Evolutionary conservation across 1,140 invertebrate species (phyloP).

Genomic region (Pristionchus pacificus): DNA sequence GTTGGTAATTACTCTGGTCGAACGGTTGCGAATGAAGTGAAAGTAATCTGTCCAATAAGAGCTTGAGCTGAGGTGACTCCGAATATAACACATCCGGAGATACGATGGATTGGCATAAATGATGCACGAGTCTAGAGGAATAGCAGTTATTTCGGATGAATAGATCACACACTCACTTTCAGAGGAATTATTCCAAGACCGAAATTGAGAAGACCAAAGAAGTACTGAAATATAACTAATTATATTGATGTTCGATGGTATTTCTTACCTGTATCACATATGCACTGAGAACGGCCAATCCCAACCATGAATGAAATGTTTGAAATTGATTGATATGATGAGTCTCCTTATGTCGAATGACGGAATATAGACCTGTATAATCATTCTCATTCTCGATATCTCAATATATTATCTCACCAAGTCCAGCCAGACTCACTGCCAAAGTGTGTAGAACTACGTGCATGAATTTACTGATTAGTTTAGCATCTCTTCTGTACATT

Average conservation of each 20-base stretch:
- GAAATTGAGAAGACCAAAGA: not conserved
- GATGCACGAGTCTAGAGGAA: not conserved
- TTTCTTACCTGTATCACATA: not conserved
- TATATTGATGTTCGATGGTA: not conserved
- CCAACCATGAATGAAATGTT: not conserved
- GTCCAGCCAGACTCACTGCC: not conserved
- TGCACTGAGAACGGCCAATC: not conserved
- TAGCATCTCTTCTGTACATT: not conserved
- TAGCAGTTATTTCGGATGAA: no score
- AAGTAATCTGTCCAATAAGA: not conserved
- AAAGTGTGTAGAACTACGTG: not conserved
- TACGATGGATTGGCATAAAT: not conserved
- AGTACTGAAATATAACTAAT: not conserved
- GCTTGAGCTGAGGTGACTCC: not conserved
- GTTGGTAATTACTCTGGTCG: no score
- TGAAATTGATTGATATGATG: not conserved
- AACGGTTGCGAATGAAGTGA: no score
- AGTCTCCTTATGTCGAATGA: not conserved
- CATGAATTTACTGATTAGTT: not conserved
- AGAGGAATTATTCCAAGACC: not conserved
- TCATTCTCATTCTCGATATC: no score
- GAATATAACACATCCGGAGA: not conserved
- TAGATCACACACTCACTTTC: no score
- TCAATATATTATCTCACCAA: not conserved
- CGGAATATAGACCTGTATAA: not conserved